Conservation (phyloP, 30 jellyfish, hydroid and myxozoan genomes). For the Pelagia noctiluca region DNA sequence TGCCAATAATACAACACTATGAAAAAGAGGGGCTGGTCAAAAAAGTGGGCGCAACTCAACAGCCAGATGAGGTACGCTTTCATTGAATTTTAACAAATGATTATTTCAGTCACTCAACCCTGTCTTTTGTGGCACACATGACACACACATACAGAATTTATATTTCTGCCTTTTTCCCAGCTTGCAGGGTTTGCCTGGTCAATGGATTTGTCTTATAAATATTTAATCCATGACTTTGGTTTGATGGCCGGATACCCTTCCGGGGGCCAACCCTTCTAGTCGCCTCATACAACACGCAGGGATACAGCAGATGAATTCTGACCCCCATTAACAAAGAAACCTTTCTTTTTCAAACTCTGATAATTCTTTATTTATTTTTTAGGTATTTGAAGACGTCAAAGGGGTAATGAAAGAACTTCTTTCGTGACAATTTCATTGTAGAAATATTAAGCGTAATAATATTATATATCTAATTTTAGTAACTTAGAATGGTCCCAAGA, state of each 20-base stretch:
- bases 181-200: not conserved
- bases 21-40: conserved; percentile 70
- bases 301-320: too few species aligned
- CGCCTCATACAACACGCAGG: too few species aligned
- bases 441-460: not conserved
- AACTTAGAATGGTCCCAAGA: conserved; percentile 23
- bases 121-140: too few species aligned
- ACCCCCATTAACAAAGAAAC: not conserved
- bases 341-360: not conserved
- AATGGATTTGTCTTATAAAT: not conserved
- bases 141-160: too few species aligned
- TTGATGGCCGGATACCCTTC: not conserved
- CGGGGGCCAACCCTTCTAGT: not conserved
- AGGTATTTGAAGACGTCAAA: conserved; percentile 56
- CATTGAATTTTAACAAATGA: not conserved
- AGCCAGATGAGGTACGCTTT: conserved; percentile 83
- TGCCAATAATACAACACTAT: conserved; percentile 81
- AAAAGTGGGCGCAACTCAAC: conserved; percentile 67
- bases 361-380: not conserved
- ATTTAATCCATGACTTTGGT: not conserved
- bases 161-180: too few species aligned
- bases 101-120: too few species aligned
- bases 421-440: not conserved
- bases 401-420: conserved; percentile 9
- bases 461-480: not conserved